Conservation (phyloP, 2,888 invertebrate genomes). For the Andricus curvator region DNA sequence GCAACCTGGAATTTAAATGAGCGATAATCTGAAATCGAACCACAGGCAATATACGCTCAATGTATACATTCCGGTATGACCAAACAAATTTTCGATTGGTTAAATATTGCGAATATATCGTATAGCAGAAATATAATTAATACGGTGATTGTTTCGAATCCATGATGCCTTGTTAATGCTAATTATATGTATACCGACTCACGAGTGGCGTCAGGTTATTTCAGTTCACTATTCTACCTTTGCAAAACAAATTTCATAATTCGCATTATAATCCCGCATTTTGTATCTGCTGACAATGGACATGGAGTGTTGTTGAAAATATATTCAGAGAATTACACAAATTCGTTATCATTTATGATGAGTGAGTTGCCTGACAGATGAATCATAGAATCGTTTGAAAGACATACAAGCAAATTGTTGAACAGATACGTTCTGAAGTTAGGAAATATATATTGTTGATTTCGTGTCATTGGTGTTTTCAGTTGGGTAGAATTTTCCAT, state of each 20-base stretch:
- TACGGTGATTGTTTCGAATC: slow-evolving; percentile 58
- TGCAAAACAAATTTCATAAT: neutral
- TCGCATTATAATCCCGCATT: neutral
- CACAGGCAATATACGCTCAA: neutral
- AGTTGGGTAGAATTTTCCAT: no score
- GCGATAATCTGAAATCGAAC: slow-evolving; percentile 34
- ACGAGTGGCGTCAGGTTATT: neutral
- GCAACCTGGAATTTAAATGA: slow-evolving; percentile 43
- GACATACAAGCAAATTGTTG: no score
- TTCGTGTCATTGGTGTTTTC: no score
- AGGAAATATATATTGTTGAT: no score
- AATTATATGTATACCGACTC: slow-evolving; percentile 54
- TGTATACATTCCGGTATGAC: slow-evolving; percentile 47
- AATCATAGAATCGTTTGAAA: no score
- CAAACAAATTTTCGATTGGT: slow-evolving; percentile 57
- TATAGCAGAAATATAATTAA: slow-evolving; percentile 57
- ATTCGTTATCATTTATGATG: no score
- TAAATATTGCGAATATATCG: slow-evolving; percentile 55
- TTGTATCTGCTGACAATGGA: no score
- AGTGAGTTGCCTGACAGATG: no score
- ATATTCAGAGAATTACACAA: no score
- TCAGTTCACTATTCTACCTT: neutral
- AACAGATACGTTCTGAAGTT: no score
- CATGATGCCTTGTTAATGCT: slow-evolving; percentile 61
- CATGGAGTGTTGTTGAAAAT: no score